These are phyloP conservation scores for Ganaspis brasiliensis DNA, from an alignment of 2,888 invertebrate genomes.

Conservation along the genomic window DNA sequence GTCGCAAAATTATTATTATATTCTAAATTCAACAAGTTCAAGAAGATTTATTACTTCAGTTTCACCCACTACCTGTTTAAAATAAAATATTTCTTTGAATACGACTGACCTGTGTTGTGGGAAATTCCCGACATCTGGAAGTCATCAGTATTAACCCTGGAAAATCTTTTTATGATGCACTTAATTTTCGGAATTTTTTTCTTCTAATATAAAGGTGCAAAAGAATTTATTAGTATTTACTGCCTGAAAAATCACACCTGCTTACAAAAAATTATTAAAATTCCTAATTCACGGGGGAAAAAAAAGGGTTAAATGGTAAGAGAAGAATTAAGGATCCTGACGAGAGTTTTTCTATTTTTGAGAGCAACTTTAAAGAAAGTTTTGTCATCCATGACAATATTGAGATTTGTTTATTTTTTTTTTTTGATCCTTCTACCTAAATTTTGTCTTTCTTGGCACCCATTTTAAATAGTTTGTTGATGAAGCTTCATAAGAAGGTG, in stretches of 20 bases:
- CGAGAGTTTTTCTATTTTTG: neutral
- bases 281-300: no score
- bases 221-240: conserved; percentile 13
- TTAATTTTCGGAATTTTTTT: neutral
- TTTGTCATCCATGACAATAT: conserved; percentile 1
- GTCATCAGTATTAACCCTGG: conserved; percentile 35
- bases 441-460: conserved; percentile 17
- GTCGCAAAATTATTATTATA: no score
- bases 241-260: neutral
- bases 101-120: conserved; percentile 15
- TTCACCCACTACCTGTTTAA: conserved; percentile 23
- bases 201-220: neutral
- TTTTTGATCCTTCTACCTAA: conserved; percentile 12
- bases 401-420: conserved; percentile 24
- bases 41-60: conserved; percentile 33
- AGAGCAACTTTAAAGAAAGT: neutral
- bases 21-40: neutral
- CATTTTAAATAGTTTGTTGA: conserved; percentile 1
- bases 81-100: conserved; percentile 15
- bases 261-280: no score
- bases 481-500: neutral
- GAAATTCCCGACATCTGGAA: conserved; percentile 40
- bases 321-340: neutral
- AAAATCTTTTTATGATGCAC: conserved; percentile 25
- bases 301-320: no score